Evolutionary conservation across 1,140 invertebrate species (phyloP).

Genomic region (Macrocentrus cingulum): DNA sequence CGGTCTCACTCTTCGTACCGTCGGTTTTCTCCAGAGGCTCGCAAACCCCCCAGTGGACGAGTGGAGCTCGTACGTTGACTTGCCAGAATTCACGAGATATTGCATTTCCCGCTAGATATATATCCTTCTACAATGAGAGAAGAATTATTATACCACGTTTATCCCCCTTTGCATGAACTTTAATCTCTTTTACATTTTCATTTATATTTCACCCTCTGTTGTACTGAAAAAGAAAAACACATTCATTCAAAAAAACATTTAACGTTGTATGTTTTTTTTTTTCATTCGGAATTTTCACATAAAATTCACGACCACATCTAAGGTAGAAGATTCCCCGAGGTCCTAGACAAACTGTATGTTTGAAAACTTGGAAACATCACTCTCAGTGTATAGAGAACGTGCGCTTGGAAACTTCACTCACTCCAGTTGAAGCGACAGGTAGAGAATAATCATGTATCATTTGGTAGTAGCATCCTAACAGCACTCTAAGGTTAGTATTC

Average conservation of each 20-base stretch:
- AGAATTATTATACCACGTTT: slow-evolving; percentile 6
- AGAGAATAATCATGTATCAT: slow-evolving; percentile 29
- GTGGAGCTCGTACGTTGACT: background rate
- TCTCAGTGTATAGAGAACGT: background rate
- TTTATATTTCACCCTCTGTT: background rate
- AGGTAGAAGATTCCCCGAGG: background rate
- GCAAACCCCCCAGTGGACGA: background rate
- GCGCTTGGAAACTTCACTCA: too few species aligned
- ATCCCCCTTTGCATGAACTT: background rate
- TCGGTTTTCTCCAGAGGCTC: slow-evolving; percentile 20
- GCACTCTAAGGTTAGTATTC: slow-evolving; percentile 2
- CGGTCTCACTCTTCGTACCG: slow-evolving; percentile 9
- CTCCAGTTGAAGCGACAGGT: slow-evolving; percentile 1
- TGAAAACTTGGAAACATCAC: slow-evolving; percentile 4
- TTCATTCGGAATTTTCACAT: too few species aligned
- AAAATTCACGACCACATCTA: too few species aligned
- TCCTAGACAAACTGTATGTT: slow-evolving; percentile 14
- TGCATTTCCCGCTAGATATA: slow-evolving; percentile 1
- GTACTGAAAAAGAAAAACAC: too few species aligned
- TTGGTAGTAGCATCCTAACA: slow-evolving; percentile 20
- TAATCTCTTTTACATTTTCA: slow-evolving; percentile 5
- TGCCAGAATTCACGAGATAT: slow-evolving; percentile 12
- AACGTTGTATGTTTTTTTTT: too few species aligned
- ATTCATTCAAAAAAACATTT: too few species aligned
- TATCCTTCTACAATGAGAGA: slow-evolving; percentile 5